Evolutionary conservation across 2,888 invertebrate genomes (phyloP).

Genomic region (Trachelus iudaicus): DNA sequence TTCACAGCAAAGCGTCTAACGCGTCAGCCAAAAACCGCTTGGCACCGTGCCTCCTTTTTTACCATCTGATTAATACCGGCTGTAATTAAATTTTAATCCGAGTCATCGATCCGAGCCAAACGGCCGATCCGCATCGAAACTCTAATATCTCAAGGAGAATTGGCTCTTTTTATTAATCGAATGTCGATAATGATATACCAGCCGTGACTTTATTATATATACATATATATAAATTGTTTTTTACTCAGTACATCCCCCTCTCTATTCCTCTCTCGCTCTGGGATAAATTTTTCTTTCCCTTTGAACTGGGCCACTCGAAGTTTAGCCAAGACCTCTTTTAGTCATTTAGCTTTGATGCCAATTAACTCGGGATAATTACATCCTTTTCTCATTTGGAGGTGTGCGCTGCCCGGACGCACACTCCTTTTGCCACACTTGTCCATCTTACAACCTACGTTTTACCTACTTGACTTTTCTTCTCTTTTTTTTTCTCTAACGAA

Average conservation of each 20-base stretch:
- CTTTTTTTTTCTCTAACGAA: not conserved
- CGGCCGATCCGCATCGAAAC: too few relatives aligned
- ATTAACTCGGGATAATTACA: slow-evolving; percentile 33
- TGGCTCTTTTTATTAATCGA: too few relatives aligned
- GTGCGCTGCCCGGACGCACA: slow-evolving; percentile 8
- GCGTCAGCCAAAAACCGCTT: too few relatives aligned
- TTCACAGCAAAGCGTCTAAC: too few relatives aligned
- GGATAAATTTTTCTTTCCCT: not conserved
- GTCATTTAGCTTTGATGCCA: not conserved
- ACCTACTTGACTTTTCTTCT: not conserved
- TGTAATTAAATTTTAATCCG: slow-evolving; percentile 58
- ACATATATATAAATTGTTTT: too few relatives aligned
- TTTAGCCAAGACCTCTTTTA: not conserved
- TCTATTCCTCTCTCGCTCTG: not conserved
- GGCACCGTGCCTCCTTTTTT: slow-evolving; percentile 17
- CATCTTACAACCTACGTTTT: slow-evolving; percentile 10
- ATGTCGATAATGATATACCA: too few relatives aligned
- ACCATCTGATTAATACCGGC: slow-evolving; percentile 44
- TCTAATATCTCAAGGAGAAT: too few relatives aligned
- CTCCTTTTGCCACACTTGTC: slow-evolving; percentile 25
- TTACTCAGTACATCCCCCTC: too few relatives aligned
- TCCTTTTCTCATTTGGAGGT: slow-evolving; percentile 40
- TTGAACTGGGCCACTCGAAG: not conserved
- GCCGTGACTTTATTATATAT: not conserved
- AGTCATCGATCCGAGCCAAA: slow-evolving; percentile 40